Conservation (phyloP, 2,888 invertebrate species). For the Sycophila texana region DNA sequence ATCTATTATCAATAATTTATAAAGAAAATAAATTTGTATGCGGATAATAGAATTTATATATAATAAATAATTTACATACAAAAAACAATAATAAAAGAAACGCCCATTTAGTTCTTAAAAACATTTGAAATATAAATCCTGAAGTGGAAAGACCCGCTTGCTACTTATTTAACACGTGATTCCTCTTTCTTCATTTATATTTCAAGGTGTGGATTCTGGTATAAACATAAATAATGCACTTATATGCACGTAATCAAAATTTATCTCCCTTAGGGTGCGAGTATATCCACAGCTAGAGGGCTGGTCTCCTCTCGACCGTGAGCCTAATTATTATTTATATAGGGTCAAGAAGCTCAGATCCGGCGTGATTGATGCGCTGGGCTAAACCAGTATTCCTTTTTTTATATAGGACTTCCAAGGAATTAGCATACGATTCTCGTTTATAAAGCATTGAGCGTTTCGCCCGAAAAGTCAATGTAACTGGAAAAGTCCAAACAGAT, state of each 20-base stretch:
- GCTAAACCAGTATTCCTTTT: constrained; percentile 34
- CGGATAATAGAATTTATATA: too few species aligned
- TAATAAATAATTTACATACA: too few species aligned
- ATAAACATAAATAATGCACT: constrained; percentile 24
- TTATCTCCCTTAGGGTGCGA: constrained; percentile 28
- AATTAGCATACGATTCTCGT: constrained; percentile 20
- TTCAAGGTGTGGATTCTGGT: background rate
- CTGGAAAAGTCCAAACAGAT: background rate
- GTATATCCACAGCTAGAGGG: constrained; percentile 9
- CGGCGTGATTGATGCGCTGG: constrained; percentile 46
- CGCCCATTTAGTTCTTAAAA: background rate
- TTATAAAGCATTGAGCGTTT: constrained; percentile 12
- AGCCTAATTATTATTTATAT: constrained; percentile 54
- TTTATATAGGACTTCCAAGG: background rate
- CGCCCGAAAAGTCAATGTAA: constrained; percentile 17
- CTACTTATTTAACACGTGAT: background rate
- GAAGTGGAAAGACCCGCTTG: background rate
- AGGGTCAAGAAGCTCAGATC: constrained; percentile 24
- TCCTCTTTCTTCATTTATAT: constrained; percentile 1
- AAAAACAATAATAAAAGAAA: constrained; percentile 28
- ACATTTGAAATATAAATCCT: too few species aligned
- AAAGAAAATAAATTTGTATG: too few species aligned
- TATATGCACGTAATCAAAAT: constrained; percentile 36
- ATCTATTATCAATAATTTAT: too few species aligned
- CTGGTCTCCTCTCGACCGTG: constrained; percentile 26